phyloP scores from a whole-genome alignment of 2,888 invertebrate genomes.

The Apocheima hispidaria region DNA sequence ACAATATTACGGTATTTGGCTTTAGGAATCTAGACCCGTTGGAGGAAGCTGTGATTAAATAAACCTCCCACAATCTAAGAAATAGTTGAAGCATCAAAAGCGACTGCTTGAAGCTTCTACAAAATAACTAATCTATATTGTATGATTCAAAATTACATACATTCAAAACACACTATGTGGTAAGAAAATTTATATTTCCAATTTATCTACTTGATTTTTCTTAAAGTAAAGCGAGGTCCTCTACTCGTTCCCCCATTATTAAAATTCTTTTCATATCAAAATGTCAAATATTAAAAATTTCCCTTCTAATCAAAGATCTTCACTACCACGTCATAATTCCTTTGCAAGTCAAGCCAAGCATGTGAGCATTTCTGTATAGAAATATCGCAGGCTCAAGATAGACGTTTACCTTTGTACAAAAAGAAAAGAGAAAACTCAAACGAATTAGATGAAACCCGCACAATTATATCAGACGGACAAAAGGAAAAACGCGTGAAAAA shows the following conservation, averaged over 20 bases:
- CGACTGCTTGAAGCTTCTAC: too few species aligned
- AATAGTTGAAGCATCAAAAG: too few species aligned
- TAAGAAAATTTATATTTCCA: not conserved
- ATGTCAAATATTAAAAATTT: conserved; percentile 57
- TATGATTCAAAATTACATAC: too few species aligned
- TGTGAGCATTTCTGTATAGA: conserved; percentile 53
- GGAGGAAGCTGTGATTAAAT: too few species aligned
- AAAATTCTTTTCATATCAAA: conserved; percentile 48
- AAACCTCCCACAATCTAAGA: too few species aligned
- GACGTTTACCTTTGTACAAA: conserved; percentile 46
- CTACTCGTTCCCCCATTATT: conserved; percentile 35
- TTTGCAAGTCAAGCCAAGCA: conserved; percentile 59
- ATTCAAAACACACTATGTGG: not conserved
- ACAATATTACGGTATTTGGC: too few species aligned
- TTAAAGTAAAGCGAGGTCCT: conserved; percentile 5
- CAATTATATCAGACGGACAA: conserved; percentile 75
- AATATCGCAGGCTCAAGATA: conserved; percentile 51
- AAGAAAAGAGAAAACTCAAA: conserved; percentile 63
- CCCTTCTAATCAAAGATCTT: conserved; percentile 57
- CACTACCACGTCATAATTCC: conserved; percentile 41
- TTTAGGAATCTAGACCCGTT: too few species aligned
- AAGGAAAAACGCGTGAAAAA: conserved; percentile 63
- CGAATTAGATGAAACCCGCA: conserved; percentile 69
- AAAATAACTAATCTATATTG: too few species aligned
- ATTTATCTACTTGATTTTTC: not conserved